Conservation (phyloP, 2,888 invertebrate species). For the Apantesis nais region DNA sequence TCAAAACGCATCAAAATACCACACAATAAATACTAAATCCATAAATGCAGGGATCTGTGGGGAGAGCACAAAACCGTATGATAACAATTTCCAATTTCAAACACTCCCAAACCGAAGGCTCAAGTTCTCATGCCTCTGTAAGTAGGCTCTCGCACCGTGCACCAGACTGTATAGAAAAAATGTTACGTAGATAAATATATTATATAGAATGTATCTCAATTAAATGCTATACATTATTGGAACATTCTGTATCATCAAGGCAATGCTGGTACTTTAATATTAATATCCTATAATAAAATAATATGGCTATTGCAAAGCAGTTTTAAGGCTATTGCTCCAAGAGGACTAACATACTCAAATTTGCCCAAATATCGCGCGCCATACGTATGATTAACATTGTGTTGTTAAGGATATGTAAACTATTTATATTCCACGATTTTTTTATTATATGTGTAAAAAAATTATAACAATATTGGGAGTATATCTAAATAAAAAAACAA, state of each 20-base stretch:
- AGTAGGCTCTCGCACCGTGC: constrained; percentile 57
- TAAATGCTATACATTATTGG: neutral
- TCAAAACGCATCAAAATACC: constrained; percentile 44
- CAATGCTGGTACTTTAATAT: neutral
- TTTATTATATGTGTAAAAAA: too few relatives aligned
- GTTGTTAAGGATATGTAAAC: too few relatives aligned
- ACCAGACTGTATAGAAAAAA: constrained; percentile 49
- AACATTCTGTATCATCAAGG: neutral
- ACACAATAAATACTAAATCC: constrained; percentile 49
- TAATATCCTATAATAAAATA: neutral
- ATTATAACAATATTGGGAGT: too few relatives aligned
- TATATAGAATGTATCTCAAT: constrained; percentile 8
- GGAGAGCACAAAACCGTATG: constrained; percentile 47
- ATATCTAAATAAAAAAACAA: too few relatives aligned
- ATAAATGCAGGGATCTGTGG: constrained; percentile 49
- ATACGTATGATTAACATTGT: too few relatives aligned
- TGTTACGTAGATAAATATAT: constrained; percentile 13
- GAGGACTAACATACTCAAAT: too few relatives aligned
- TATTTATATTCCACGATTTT: too few relatives aligned
- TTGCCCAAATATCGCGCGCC: too few relatives aligned
- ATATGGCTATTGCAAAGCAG: neutral
- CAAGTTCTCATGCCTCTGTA: constrained; percentile 68
- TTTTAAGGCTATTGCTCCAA: neutral
- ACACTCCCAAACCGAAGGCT: constrained; percentile 55
- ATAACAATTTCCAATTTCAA: constrained; percentile 63